These are phyloP conservation scores for Menidia menidia DNA, from an alignment of 2,797 vertebrate species.

Conservation along the genomic window DNA sequence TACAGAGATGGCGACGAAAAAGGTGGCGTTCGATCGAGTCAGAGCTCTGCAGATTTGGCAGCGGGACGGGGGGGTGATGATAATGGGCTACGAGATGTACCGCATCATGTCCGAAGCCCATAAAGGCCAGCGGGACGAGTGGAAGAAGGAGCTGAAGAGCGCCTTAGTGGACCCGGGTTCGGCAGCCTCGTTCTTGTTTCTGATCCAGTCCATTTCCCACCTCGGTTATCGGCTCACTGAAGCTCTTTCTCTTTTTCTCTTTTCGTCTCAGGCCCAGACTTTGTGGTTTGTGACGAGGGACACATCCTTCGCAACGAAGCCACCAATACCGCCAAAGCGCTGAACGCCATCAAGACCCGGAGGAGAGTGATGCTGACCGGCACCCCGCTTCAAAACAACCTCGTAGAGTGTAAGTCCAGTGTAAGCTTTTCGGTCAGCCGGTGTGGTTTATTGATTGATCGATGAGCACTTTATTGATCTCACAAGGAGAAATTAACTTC, in stretches of 20 bases:
- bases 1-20: slow-evolving; percentile 88
- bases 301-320: slow-evolving; percentile 92
- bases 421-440: too few species aligned
- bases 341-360: slow-evolving; percentile 90
- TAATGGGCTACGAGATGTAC: slow-evolving; percentile 97
- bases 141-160: slow-evolving; percentile 84
- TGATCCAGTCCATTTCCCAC: too few species aligned
- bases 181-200: neutral
- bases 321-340: slow-evolving; percentile 91
- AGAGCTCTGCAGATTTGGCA: slow-evolving; percentile 89
- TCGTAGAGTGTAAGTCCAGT: slow-evolving; percentile 91
- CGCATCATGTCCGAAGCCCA: slow-evolving; percentile 86
- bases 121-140: slow-evolving; percentile 81
- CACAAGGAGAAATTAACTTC: too few species aligned
- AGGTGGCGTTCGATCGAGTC: slow-evolving; percentile 82
- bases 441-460: too few species aligned
- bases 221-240: too few species aligned
- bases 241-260: neutral
- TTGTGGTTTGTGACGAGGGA: slow-evolving; percentile 97
- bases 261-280: slow-evolving; percentile 88
- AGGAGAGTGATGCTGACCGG: slow-evolving; percentile 95
- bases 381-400: slow-evolving; percentile 96
- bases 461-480: too few species aligned
- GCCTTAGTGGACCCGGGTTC: slow-evolving; percentile 92
- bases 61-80: slow-evolving; percentile 90